Evolutionary conservation across 1,140 invertebrate genomes (phyloP).

Genomic region (Thaumatotibia leucotreta): DNA sequence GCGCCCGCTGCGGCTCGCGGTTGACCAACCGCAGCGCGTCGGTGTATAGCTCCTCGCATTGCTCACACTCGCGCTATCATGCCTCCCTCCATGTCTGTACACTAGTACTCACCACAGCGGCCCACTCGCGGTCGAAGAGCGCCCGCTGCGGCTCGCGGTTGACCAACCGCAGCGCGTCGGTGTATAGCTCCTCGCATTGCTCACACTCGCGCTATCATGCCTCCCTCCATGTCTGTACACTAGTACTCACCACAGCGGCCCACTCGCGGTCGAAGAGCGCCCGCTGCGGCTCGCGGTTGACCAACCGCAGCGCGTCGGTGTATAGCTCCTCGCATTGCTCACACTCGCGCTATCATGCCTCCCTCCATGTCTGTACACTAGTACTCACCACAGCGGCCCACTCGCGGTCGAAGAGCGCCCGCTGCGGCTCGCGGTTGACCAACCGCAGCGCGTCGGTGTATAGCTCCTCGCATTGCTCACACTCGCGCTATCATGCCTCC

Average conservation of each 20-base stretch:
- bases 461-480: constrained; percentile 94
- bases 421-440: constrained; percentile 91
- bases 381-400: constrained; percentile 85
- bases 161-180: constrained; percentile 91
- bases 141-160: constrained; percentile 89
- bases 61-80: constrained; percentile 95
- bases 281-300: constrained; percentile 91
- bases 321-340: constrained; percentile 96
- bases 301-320: constrained; percentile 90
- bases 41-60: constrained; percentile 95
- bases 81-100: constrained; percentile 95
- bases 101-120: constrained; percentile 81
- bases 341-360: constrained; percentile 93
- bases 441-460: constrained; percentile 93
- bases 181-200: constrained; percentile 95
- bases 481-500: constrained; percentile 94
- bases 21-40: constrained; percentile 94
- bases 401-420: constrained; percentile 92
- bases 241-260: constrained; percentile 82
- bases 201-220: constrained; percentile 94
- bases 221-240: constrained; percentile 97
- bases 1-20: constrained; percentile 86
- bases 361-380: constrained; percentile 99
- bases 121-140: constrained; percentile 95
- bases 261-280: constrained; percentile 94